Evolutionary conservation across 2,888 invertebrate species (phyloP).

Genomic region (Andrena fulva): DNA sequence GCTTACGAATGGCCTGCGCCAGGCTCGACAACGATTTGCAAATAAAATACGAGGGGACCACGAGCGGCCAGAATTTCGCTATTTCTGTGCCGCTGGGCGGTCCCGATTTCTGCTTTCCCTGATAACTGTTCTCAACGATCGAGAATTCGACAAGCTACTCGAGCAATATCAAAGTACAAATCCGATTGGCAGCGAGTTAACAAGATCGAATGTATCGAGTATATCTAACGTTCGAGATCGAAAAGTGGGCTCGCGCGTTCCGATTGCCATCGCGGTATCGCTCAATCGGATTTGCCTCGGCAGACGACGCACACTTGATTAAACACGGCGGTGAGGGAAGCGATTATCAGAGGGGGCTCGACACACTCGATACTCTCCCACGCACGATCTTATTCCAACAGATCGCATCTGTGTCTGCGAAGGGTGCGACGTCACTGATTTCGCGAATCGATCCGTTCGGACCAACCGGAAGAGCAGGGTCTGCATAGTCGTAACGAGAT

Average conservation of each 20-base stretch:
- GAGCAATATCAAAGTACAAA: not conserved
- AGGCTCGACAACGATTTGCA: conserved; percentile 25
- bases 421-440: conserved; percentile 35
- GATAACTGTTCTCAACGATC: not conserved
- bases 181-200: not conserved
- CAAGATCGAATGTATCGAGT: not conserved
- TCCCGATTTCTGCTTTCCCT: not conserved
- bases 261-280: conserved; percentile 2
- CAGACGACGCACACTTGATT: not conserved
- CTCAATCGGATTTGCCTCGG: not conserved
- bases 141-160: not conserved
- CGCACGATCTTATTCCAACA: not conserved
- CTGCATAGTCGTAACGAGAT: not conserved
- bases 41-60: conserved; percentile 28
- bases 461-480: not conserved
- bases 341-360: conserved; percentile 3
- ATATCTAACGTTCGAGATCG: not conserved
- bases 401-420: conserved; percentile 19
- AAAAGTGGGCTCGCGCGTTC: not conserved
- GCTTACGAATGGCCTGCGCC: conserved; percentile 30
- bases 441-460: conserved; percentile 29
- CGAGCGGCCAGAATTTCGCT: conserved; percentile 8
- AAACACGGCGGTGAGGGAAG: not conserved
- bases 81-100: conserved; percentile 14
- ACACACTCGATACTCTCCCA: conserved; percentile 2